phyloP scores from a whole-genome alignment of 2,797 vertebrate genomes.

The Gymnodraco acuticeps region DNA sequence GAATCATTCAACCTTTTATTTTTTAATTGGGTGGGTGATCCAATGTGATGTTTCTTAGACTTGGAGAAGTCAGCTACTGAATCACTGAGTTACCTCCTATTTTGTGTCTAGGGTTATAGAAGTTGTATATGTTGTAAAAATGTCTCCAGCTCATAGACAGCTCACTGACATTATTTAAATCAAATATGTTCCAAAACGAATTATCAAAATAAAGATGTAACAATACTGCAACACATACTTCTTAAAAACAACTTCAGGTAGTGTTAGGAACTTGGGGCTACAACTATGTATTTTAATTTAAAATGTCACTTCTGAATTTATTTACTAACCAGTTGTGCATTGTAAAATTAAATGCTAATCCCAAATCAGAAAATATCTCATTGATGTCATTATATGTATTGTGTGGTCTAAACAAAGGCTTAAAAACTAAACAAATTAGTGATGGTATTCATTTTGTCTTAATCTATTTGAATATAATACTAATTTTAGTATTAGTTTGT shows the following conservation, averaged over 20 bases:
- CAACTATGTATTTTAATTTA: neutral
- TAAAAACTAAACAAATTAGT: neutral
- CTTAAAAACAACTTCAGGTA: neutral
- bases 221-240: neutral
- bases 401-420: neutral
- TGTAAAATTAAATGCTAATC: neutral
- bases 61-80: neutral
- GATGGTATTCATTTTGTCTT: neutral
- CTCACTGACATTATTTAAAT: neutral
- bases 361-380: neutral
- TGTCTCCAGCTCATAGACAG: neutral
- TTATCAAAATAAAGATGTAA: slow-evolving; percentile 3
- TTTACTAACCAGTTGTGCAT: neutral
- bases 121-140: neutral
- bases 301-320: neutral
- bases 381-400: neutral
- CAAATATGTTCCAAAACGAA: neutral
- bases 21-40: neutral
- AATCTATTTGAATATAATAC: neutral
- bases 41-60: neutral
- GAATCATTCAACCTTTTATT: neutral
- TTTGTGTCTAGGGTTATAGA: neutral
- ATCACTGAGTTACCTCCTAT: neutral
- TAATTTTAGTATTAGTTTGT: neutral
- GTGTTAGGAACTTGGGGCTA: neutral